Evolutionary conservation across 2,113 vertebrate genomes (phyloP).

Genomic region (Muscicapa adusta): DNA sequence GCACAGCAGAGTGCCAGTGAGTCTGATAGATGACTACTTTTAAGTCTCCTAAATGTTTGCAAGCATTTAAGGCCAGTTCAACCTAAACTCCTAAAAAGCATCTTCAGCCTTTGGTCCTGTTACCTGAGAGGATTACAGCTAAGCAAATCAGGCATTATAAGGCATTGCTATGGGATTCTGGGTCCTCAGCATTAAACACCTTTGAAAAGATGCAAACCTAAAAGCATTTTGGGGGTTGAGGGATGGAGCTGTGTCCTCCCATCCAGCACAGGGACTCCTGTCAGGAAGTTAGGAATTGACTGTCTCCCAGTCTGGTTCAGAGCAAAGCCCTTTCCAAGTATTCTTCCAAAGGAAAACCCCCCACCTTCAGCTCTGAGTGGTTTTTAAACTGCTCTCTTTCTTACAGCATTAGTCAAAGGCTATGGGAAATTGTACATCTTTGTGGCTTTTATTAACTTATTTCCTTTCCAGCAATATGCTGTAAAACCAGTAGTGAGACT

Average conservation of each 20-base stretch:
- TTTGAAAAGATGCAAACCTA: background rate
- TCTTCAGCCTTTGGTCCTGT: background rate
- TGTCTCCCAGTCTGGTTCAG: background rate
- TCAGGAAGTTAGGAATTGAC: background rate
- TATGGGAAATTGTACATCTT: conserved; percentile 27
- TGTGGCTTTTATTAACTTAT: conserved; percentile 47
- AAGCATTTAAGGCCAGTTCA: background rate
- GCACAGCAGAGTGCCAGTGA: background rate
- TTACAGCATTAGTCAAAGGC: conserved; percentile 41
- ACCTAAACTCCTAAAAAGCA: background rate
- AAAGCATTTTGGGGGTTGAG: background rate
- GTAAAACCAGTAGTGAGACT: conserved; percentile 12
- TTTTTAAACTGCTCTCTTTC: background rate
- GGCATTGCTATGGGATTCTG: background rate
- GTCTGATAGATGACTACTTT: background rate
- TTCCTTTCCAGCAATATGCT: conserved; percentile 24
- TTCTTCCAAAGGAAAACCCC: conserved; percentile 53
- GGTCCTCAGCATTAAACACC: background rate
- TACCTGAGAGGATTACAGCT: background rate
- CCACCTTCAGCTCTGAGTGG: background rate
- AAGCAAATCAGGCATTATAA: background rate
- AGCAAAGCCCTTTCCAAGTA: background rate
- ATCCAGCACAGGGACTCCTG: background rate
- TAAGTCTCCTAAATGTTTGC: background rate
- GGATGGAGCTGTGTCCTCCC: background rate